These are phyloP conservation scores for Nerophis ophidion DNA, from an alignment of 2,113 vertebrate species.

Conservation along the genomic window DNA sequence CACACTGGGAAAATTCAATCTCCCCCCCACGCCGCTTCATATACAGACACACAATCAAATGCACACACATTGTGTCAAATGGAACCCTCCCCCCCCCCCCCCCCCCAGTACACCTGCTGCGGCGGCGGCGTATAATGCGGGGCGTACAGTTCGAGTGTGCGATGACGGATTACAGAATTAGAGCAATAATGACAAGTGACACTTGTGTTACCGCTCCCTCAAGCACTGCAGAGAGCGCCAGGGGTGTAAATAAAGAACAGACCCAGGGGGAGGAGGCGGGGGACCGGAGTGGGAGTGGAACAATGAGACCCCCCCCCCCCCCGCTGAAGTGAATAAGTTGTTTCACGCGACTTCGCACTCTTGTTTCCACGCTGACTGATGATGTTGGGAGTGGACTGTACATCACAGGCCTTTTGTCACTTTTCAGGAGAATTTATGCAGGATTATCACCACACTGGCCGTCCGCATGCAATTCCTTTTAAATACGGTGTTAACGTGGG, in stretches of 20 bases:
- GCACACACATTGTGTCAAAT: constrained; percentile 65
- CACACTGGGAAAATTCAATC: constrained; percentile 2
- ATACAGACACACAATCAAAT: constrained; percentile 20
- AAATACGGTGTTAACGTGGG: too few relatives aligned
- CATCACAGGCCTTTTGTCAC: not conserved
- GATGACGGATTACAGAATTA: constrained; percentile 81
- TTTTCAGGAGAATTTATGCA: too few relatives aligned
- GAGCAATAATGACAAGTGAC: constrained; percentile 81
- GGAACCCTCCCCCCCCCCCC: constrained; percentile 75
- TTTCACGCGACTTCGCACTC: constrained; percentile 31
- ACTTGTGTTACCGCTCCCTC: constrained; percentile 77
- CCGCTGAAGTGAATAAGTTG: constrained; percentile 50
- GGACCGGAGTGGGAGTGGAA: not conserved
- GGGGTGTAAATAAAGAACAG: constrained; percentile 72
- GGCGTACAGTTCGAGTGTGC: constrained; percentile 66
- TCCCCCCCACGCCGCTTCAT: constrained; percentile 16
- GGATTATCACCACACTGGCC: too few relatives aligned
- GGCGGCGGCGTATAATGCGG: constrained; percentile 68
- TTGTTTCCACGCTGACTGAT: constrained; percentile 11
- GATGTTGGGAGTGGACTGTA: not conserved
- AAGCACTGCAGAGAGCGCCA: constrained; percentile 64
- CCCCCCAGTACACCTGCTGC: constrained; percentile 74
- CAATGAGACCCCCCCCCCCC: constrained; percentile 32
- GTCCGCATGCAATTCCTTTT: too few relatives aligned
- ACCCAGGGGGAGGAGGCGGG: constrained; percentile 16